Conservation (phyloP, 2,797 vertebrate genomes). For the Echiichthys vipera region DNA sequence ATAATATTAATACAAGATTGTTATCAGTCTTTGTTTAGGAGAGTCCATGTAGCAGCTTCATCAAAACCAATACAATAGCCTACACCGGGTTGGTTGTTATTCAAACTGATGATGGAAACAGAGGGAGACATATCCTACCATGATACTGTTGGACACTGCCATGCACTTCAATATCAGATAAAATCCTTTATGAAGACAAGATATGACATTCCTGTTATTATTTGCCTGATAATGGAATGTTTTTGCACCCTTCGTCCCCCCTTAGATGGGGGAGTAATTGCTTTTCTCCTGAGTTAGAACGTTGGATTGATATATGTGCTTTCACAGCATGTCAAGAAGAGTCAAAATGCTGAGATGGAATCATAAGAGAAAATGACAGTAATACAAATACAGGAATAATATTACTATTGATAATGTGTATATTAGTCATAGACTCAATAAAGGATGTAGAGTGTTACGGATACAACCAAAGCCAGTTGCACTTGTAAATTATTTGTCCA, state of each 20-base stretch:
- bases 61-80: conserved; percentile 54
- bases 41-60: conserved; percentile 55
- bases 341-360: conserved; percentile 56
- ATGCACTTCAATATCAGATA: conserved; percentile 74
- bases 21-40: conserved; percentile 1
- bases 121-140: conserved; percentile 56
- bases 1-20: background rate
- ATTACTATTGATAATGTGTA: conserved; percentile 30
- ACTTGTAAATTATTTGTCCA: background rate
- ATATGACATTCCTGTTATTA: conserved; percentile 80
- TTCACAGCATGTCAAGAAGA: conserved; percentile 59
- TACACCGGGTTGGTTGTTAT: conserved; percentile 44
- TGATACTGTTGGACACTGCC: conserved; percentile 63
- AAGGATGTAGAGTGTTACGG: background rate
- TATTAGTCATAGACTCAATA: background rate
- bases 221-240: conserved; percentile 71
- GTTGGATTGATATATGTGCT: conserved; percentile 68
- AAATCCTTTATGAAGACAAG: conserved; percentile 70
- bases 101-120: conserved; percentile 57
- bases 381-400: conserved; percentile 10
- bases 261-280: conserved; percentile 77
- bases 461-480: background rate
- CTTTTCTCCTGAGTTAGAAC: conserved; percentile 66
- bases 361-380: conserved; percentile 51
- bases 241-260: conserved; percentile 17